Percentiles rank a stretch among this genome's conserved stretches.
Evolutionary conservation across 1,140 invertebrate species (phyloP).

Genomic region (Drosophila obscura): DNA sequence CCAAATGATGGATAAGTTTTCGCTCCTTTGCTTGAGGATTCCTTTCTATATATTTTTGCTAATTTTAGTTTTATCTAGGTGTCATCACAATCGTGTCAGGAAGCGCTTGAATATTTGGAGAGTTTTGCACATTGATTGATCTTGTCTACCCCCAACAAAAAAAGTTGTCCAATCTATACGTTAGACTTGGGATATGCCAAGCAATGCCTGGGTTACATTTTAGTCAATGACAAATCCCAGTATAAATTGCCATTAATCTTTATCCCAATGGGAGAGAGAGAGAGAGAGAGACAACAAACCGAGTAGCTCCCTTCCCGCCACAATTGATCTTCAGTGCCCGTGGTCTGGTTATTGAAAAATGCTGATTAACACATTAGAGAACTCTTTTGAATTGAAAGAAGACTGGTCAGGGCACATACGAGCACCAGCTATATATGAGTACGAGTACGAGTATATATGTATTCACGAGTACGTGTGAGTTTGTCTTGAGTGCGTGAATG

Average conservation of each 20-base stretch:
- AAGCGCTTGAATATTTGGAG: conserved; percentile 21
- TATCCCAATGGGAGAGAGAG: conserved; percentile 20
- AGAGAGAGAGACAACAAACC: conserved; percentile 3
- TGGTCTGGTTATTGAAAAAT: conserved; percentile 79
- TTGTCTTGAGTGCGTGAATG: conserved; percentile 58
- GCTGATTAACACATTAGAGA: conserved; percentile 80
- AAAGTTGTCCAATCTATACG: conserved; percentile 43
- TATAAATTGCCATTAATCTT: conserved; percentile 65
- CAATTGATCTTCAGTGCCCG: conserved; percentile 5
- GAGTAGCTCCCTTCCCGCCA: background rate
- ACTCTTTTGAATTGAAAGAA: conserved; percentile 57
- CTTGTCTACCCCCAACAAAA: conserved; percentile 29
- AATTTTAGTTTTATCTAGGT: conserved; percentile 58
- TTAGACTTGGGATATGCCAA: conserved; percentile 26
- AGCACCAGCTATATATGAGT: background rate
- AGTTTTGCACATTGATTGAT: conserved; percentile 50
- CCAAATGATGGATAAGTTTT: conserved; percentile 58
- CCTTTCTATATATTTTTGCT: conserved; percentile 29
- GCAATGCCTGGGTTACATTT: conserved; percentile 18
- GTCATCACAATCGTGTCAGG: conserved; percentile 49
- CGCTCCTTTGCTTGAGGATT: conserved; percentile 17
- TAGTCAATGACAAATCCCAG: conserved; percentile 62
- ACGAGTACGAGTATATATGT: too few relatives aligned
- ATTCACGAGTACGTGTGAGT: conserved; percentile 8
- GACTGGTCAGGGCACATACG: conserved; percentile 33